A percentile compares a stretch with the other conserved stretches of the same genome.
Conservation (phyloP, 2,888 invertebrate species). For the Tuta absoluta region DNA sequence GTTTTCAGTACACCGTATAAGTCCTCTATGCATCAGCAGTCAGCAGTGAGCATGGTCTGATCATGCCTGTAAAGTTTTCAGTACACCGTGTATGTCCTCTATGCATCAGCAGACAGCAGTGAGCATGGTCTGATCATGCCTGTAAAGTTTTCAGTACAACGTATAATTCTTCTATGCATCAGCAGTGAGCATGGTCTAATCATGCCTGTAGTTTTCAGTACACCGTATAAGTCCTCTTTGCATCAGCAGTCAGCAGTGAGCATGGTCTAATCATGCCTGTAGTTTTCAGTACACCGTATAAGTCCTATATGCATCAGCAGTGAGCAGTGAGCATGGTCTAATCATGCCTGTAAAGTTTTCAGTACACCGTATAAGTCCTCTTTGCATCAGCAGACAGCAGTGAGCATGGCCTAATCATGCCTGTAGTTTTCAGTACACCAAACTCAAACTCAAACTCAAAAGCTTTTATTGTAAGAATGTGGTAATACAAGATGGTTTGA, state of each 20-base stretch:
- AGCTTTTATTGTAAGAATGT: no score
- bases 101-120: conserved; percentile 17
- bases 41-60: not conserved
- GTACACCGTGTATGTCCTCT: not conserved
- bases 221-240: not conserved
- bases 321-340: not conserved
- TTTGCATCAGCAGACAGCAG: conserved; percentile 16
- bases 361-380: not conserved
- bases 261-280: no score
- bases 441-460: no score
- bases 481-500: no score
- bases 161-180: conserved; percentile 5
- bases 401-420: no score
- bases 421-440: no score
- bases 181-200: not conserved
- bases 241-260: conserved; percentile 13
- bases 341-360: no score
- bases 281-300: not conserved
- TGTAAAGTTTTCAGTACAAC: no score
- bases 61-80: no score
- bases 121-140: no score
- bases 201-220: no score
- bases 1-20: not conserved
- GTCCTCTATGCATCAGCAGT: conserved; percentile 10
- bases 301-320: conserved; percentile 10